Conservation (phyloP, 2,797 vertebrate genomes). For the Melopsittacus undulatus region DNA sequence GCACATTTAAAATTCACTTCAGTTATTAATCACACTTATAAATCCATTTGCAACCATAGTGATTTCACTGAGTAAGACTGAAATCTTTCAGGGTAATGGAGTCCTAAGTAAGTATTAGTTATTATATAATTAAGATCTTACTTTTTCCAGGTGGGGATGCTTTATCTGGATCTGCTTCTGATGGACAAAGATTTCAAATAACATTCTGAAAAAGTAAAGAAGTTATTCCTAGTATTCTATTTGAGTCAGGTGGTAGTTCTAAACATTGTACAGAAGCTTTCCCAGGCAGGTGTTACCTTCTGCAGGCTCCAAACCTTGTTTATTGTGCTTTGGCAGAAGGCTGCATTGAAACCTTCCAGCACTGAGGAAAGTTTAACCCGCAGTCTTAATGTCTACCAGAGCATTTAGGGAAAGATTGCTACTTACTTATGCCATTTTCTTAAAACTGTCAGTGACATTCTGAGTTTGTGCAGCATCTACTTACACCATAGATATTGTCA, state of each 20-base stretch:
- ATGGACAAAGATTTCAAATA: neutral
- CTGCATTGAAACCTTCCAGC: neutral
- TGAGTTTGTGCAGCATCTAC: neutral
- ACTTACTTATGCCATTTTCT: neutral
- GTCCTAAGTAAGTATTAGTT: constrained; percentile 32
- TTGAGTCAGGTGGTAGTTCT: neutral
- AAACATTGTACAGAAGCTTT: neutral
- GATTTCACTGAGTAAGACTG: constrained; percentile 12
- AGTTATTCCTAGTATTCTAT: neutral
- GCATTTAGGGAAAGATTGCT: neutral
- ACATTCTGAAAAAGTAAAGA: neutral
- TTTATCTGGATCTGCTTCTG: neutral
- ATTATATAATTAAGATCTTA: constrained; percentile 26
- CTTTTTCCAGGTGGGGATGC: neutral
- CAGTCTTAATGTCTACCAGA: neutral
- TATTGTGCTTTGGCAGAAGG: neutral
- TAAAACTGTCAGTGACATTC: neutral
- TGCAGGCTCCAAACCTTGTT: neutral
- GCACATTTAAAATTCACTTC: constrained; percentile 44
- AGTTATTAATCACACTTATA: constrained; percentile 53
- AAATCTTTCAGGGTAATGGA: constrained; percentile 19
- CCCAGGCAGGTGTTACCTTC: neutral
- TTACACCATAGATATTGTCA: neutral
- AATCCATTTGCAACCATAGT: constrained; percentile 17
- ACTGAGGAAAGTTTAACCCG: neutral